Percentiles rank a stretch among this genome's conserved stretches.
Evolutionary conservation across 2,797 vertebrate genomes (phyloP).

Genomic region (Pogonophryne albipinna): DNA sequence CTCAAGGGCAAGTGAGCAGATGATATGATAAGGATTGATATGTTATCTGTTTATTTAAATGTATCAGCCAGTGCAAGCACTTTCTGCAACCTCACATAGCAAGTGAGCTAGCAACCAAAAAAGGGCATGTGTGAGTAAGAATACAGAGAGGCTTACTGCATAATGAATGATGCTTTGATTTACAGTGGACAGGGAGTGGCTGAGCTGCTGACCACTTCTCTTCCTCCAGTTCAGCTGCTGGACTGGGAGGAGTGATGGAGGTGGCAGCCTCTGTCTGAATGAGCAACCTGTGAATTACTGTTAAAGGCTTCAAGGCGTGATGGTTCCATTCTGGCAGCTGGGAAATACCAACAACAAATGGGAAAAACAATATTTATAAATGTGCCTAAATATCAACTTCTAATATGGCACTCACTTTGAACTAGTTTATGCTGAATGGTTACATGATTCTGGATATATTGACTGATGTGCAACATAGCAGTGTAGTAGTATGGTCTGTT

Average conservation of each 20-base stretch:
- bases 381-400: neutral
- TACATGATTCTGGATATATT: neutral
- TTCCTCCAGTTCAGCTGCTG: neutral
- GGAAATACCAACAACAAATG: neutral
- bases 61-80: neutral
- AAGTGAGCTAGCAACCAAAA: neutral
- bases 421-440: neutral
- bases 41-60: neutral
- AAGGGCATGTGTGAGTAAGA: neutral
- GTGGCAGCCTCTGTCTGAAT: neutral
- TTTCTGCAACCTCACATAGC: neutral
- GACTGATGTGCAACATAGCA: too few relatives aligned
- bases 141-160: constrained; percentile 13
- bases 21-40: neutral
- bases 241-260: neutral
- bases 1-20: neutral
- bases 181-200: constrained; percentile 13
- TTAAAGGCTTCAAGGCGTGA: neutral
- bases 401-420: neutral
- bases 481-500: too few relatives aligned
- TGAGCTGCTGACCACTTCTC: constrained; percentile 10
- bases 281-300: neutral
- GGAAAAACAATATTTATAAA: neutral
- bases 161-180: constrained; percentile 11
- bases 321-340: neutral